Conservation (phyloP, 2,113 vertebrate species). For the Rhea americana region DNA sequence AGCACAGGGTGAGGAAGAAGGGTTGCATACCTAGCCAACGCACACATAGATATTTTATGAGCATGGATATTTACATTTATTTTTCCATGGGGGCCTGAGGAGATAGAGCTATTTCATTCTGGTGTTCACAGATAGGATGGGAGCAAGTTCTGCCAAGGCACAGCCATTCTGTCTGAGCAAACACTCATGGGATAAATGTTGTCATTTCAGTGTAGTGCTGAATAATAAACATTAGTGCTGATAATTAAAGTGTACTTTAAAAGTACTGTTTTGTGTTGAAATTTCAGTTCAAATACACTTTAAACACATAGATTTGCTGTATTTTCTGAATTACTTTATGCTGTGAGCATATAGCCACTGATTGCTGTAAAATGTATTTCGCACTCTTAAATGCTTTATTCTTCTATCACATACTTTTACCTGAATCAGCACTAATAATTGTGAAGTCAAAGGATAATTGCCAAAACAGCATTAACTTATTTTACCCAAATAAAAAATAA, state of each 20-base stretch:
- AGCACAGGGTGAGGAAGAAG: neutral
- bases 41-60: neutral
- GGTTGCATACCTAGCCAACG: neutral
- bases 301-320: neutral
- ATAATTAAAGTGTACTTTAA: neutral
- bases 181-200: neutral
- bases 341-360: neutral
- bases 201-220: neutral
- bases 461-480: conserved; percentile 77
- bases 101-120: neutral
- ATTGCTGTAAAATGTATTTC: neutral
- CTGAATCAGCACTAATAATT: conserved; percentile 49
- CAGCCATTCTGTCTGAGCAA: neutral
- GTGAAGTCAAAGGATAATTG: conserved; percentile 63
- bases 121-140: neutral
- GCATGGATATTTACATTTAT: neutral
- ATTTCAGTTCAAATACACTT: neutral
- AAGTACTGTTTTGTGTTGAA: neutral
- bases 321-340: neutral
- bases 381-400: conserved; percentile 40
- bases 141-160: neutral
- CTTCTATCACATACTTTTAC: conserved; percentile 6
- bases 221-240: neutral
- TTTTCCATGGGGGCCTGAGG: neutral
- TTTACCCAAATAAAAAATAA: conserved; percentile 83